Conservation (phyloP, 2,113 vertebrate species). For the Myxocyprinus asiaticus region DNA sequence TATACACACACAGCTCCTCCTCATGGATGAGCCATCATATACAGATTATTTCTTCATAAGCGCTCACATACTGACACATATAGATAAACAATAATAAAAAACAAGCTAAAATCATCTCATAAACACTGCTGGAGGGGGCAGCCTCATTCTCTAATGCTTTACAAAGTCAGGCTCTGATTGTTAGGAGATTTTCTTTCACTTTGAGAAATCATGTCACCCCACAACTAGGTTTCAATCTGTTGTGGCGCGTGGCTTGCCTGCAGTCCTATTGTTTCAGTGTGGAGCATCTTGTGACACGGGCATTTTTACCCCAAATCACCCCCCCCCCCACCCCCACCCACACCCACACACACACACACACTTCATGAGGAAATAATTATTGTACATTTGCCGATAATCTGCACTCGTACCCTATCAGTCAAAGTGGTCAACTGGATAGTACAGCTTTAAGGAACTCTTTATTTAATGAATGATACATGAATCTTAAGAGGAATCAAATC, state of each 20-base stretch:
- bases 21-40: no score
- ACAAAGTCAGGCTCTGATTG: background rate
- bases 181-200: conserved; percentile 45
- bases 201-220: background rate
- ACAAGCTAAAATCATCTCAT: background rate
- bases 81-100: background rate
- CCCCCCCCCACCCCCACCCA: background rate
- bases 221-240: conserved; percentile 32
- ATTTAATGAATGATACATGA: conserved; percentile 51
- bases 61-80: background rate
- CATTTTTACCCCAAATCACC: conserved; percentile 13
- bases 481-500: conserved; percentile 27
- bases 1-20: no score
- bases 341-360: background rate
- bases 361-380: conserved; percentile 45
- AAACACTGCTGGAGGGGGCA: background rate
- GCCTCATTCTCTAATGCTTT: background rate
- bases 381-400: conserved; percentile 25
- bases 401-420: conserved; percentile 15
- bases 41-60: background rate
- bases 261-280: conserved; percentile 45
- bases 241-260: conserved; percentile 25
- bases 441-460: conserved; percentile 42
- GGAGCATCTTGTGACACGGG: conserved; percentile 31
- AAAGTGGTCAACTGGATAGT: conserved; percentile 7